These are phyloP conservation scores for Lasioglossum morio DNA, from an alignment of 2,888 invertebrate genomes.

Conservation along the genomic window DNA sequence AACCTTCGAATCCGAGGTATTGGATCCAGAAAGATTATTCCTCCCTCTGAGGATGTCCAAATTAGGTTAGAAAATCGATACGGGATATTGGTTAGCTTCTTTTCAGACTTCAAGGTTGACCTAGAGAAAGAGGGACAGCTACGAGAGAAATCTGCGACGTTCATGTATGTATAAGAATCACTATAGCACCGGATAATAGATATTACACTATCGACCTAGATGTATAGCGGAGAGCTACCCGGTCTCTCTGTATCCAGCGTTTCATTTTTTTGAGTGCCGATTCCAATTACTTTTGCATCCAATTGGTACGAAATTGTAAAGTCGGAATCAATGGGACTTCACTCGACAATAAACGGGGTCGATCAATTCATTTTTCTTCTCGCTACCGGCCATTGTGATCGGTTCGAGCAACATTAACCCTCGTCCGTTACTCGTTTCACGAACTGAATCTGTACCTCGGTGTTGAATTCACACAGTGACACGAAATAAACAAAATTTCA, in stretches of 20 bases:
- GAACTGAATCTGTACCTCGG: too few species aligned
- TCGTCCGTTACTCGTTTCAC: too few species aligned
- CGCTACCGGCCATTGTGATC: background rate
- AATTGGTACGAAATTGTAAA: conserved; percentile 15
- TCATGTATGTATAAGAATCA: background rate
- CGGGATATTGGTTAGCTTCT: conserved; percentile 2
- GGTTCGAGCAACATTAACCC: background rate
- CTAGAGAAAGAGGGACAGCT: background rate
- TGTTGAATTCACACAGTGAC: too few species aligned
- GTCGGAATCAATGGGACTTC: background rate
- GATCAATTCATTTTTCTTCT: background rate
- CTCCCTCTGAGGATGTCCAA: background rate
- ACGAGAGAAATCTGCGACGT: background rate
- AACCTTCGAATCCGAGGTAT: background rate
- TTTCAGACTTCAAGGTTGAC: background rate
- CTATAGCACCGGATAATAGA: background rate
- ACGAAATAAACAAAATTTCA: too few species aligned
- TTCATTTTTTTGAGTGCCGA: conserved; percentile 52
- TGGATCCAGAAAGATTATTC: background rate
- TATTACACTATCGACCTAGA: conserved; percentile 18
- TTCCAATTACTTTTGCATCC: conserved; percentile 18
- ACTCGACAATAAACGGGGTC: background rate
- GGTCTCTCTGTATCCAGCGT: conserved; percentile 17
- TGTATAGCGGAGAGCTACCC: background rate
- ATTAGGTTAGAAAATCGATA: conserved; percentile 14